Conservation (phyloP, 2,797 vertebrate species). For the Coracias cyanogaster region DNA sequence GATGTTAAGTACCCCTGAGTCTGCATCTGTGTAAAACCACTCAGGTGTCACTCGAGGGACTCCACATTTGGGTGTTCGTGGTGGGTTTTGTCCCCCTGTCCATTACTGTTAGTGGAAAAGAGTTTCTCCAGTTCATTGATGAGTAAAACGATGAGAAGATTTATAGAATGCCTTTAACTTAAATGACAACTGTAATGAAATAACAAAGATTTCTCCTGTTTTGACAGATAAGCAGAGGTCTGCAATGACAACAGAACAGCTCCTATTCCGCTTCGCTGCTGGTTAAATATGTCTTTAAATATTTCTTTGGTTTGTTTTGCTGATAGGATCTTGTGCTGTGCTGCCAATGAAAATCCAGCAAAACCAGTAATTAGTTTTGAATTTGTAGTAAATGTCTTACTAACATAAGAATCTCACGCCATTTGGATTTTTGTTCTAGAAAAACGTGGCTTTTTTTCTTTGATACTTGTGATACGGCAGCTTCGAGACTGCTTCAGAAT, state of each 20-base stretch:
- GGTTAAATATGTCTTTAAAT: background rate
- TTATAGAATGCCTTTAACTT: background rate
- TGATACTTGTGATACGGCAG: background rate
- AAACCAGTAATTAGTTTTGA: background rate
- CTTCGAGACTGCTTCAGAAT: background rate
- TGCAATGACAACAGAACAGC: background rate
- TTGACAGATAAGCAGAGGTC: background rate
- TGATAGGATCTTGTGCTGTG: background rate
- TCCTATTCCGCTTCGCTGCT: background rate
- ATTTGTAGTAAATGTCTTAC: background rate
- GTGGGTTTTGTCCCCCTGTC: background rate
- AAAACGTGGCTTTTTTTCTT: background rate
- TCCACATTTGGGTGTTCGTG: background rate
- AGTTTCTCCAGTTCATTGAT: background rate
- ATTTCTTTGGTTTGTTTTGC: background rate
- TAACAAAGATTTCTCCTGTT: slow-evolving; percentile 7
- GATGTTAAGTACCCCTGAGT: background rate
- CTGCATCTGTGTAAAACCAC: background rate
- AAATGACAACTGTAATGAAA: background rate
- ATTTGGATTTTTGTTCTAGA: background rate
- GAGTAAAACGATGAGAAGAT: background rate
- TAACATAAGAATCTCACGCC: background rate
- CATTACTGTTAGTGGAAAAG: background rate
- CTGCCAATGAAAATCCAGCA: background rate
- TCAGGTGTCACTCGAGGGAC: background rate